Evolutionary conservation across 2,113 vertebrate genomes (phyloP), one percentile per base, ranked within the genome.

Genomic region (Stegostoma tigrinum): DNA sequence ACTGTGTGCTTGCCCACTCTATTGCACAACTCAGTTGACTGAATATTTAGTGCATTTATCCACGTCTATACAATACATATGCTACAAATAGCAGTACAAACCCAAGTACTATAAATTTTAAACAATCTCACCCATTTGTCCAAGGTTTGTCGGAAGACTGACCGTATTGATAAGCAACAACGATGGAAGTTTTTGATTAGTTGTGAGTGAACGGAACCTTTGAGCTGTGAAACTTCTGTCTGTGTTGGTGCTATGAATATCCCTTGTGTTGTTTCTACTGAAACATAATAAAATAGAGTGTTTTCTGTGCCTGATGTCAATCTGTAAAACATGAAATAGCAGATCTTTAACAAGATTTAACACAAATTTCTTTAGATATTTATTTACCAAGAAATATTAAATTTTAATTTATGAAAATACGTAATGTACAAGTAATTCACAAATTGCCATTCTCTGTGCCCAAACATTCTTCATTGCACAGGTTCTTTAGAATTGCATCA

Each of bases 241-340:
- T 98, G 98, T 87, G 99, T 98, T 21, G 99, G 99, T 70, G 98
- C 98, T 95, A 99, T 98, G 96, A 99, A 99, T 97, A 99, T 98
- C 68, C 99, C 99, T 97, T 99, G 98, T 96, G 98, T 97, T 0
- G 97, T 98, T 97, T 99, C 99, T 97, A 99, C 97, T 96, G 98
- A 98, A 2, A 99, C 97, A 34, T 99, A 99, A 97, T 99, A 99
- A 97, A 99, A 99, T 96, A 99, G 98, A 7, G 98, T 99, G 96
- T 99, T 99, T 97, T 99, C 99, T 72, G 98, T 97, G 27, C 99
- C 99, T 1, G 98, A 98, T 3, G 98, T 98, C 96, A 99, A 97
- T 96, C 99, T 99, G 96, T 45, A 38, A 42, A 55, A 95, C 23
- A 95, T 42, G 27, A 72, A 27, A 14, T 24, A 48, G 27, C 30